phyloP scores from a whole-genome alignment of 2,113 vertebrate species.

The Semnornis frantzii region DNA sequence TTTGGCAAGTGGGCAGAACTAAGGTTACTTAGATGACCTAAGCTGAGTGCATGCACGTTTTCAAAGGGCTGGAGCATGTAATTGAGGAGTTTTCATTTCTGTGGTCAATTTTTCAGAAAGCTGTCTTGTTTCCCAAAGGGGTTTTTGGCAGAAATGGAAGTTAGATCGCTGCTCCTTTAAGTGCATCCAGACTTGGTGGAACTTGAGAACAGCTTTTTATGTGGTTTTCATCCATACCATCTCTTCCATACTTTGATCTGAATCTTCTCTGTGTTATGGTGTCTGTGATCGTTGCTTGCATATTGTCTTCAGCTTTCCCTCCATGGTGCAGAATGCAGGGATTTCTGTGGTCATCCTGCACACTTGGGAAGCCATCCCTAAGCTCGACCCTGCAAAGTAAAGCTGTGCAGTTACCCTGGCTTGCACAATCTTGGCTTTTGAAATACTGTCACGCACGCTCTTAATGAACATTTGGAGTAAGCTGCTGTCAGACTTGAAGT shows the following conservation, averaged over 20 bases:
- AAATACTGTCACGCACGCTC: background rate
- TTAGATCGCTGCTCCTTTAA: slow-evolving; percentile 53
- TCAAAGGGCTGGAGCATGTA: slow-evolving; percentile 39
- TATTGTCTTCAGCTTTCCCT: background rate
- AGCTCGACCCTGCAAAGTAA: background rate
- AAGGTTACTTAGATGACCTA: slow-evolving; percentile 31
- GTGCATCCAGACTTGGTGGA: slow-evolving; percentile 53
- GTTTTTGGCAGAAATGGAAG: slow-evolving; percentile 53
- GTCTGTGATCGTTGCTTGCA: background rate
- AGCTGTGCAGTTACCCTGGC: background rate
- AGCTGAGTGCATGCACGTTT: background rate
- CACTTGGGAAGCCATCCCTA: background rate
- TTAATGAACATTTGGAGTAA: background rate
- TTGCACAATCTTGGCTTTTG: background rate
- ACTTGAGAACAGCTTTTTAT: slow-evolving; percentile 52
- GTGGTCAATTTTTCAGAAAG: slow-evolving; percentile 59
- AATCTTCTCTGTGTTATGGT: background rate
- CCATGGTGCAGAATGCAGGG: background rate
- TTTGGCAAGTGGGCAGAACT: slow-evolving; percentile 39
- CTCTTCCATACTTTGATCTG: slow-evolving; percentile 39
- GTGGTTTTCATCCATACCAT: slow-evolving; percentile 37
- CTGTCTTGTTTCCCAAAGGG: slow-evolving; percentile 53
- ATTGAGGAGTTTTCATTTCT: slow-evolving; percentile 59
- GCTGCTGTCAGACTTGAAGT: background rate
- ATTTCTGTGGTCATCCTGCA: background rate